These are phyloP conservation scores for Notarius quadriscutis DNA, from an alignment of 2,113 vertebrate genomes.

Conservation along the genomic window DNA sequence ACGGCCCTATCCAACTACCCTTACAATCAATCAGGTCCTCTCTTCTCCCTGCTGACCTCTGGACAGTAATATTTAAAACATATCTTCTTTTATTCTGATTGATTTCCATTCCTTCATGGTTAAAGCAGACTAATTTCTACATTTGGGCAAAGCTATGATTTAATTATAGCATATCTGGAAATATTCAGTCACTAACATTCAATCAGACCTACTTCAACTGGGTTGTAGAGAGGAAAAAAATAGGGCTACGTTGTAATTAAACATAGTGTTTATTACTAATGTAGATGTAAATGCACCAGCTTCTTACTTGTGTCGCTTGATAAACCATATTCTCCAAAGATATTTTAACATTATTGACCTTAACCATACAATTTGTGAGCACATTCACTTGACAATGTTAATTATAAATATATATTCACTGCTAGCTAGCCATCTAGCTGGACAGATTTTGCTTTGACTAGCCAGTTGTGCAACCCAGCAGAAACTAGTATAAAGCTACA, in stretches of 20 bases:
- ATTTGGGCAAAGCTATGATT: neutral
- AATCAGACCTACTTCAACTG: neutral
- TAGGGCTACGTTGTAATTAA: neutral
- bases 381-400: neutral
- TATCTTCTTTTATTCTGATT: neutral
- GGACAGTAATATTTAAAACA: neutral
- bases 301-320: neutral
- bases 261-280: neutral
- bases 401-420: neutral
- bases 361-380: neutral
- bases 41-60: neutral
- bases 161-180: neutral
- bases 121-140: neutral
- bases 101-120: neutral
- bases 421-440: neutral
- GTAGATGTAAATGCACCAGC: neutral
- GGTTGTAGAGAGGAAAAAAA: neutral
- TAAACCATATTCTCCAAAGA: neutral
- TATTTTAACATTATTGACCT: neutral
- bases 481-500: too few relatives aligned
- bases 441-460: neutral
- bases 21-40: too few relatives aligned
- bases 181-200: neutral
- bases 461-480: too few relatives aligned
- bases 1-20: neutral